A percentile compares a stretch with the other conserved stretches of the same genome.
Evolutionary conservation across 2,888 invertebrate species (phyloP).

Genomic region (Elysia crispata): DNA sequence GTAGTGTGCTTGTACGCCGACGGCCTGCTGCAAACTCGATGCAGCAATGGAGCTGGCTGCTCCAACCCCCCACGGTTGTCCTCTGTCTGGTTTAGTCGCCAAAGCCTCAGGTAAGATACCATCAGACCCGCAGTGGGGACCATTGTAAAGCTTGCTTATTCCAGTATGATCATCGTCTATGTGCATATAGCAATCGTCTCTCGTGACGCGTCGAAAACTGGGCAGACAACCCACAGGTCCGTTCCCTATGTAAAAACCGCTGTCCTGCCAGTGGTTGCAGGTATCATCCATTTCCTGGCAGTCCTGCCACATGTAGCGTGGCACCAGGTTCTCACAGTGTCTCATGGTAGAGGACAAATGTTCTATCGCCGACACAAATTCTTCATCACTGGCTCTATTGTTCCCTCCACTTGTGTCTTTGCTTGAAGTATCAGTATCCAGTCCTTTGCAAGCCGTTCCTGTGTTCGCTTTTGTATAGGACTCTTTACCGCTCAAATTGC

Average conservation of each 20-base stretch:
- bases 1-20: no score
- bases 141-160: neutral
- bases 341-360: constrained; percentile 3
- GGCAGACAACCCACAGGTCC: constrained; percentile 17
- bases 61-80: no score
- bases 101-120: neutral
- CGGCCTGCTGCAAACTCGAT: no score
- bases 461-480: no score
- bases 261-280: constrained; percentile 37
- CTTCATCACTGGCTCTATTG: constrained; percentile 38
- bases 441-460: no score
- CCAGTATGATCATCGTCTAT: neutral
- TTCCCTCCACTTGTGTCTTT: no score
- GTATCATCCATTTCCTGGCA: constrained; percentile 43
- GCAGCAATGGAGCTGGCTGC: no score
- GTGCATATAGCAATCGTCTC: constrained; percentile 33
- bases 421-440: no score
- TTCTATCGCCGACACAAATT: constrained; percentile 38
- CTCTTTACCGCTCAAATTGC: constrained; percentile 32
- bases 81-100: neutral
- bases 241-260: constrained; percentile 22
- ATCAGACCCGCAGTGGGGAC: neutral
- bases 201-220: constrained; percentile 23
- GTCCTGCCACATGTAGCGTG: neutral
- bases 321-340: neutral